Base-by-base conservation (phyloP, 2,113 vertebrate genomes). In the Dermatemys mawii region DNA sequence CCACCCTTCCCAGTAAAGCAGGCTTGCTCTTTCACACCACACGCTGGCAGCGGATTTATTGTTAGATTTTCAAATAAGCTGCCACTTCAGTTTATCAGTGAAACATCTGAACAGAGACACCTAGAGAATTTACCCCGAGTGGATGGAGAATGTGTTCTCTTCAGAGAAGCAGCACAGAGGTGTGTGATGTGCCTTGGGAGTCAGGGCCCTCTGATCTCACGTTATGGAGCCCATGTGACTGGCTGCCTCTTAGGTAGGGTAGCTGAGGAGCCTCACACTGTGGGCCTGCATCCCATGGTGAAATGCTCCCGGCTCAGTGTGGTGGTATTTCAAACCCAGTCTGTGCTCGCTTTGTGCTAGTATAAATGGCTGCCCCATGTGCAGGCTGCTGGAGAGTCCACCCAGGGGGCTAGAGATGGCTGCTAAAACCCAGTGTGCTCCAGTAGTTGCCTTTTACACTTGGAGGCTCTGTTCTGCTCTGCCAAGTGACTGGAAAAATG, bases 1-100 rank as follows among this genome's bases (percentile, higher is more conserved):
- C 81, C 78, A 16, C 44, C 82, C 22, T 80, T n/a, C 2, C 12
- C 82, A 93, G 55, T 95, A 96, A 96, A 95, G 60, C 81, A 80
- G 73, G 78, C 67, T 70, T 78, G 88, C 84, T 82, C 88, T 84
- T 89, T 51, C 57, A 2, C 13, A 1, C 24, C 24, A 8, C 49
- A 32, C 0, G 21, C 21, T 12, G 81, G 80, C 83, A 5, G 0
- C 29, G 0, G 57, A 3, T 4, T 29, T 27, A 13, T 22, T 22
- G n/a, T 4, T 57, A 6, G 35, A 50, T 49, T 84, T 60, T 70
- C 38, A 75, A 46, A 75, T 44, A 41, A 44, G 41, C 41, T 44
- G 41, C 22, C 24, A 3, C 24, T 46, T 7, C 6, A 41, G 41
- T 4, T 38, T 70, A 38, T 38, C 19, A 22, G 22, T 70, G 63